These are phyloP conservation scores for Asobara japonica DNA, from an alignment of 1,140 invertebrate species.

Conservation along the genomic window DNA sequence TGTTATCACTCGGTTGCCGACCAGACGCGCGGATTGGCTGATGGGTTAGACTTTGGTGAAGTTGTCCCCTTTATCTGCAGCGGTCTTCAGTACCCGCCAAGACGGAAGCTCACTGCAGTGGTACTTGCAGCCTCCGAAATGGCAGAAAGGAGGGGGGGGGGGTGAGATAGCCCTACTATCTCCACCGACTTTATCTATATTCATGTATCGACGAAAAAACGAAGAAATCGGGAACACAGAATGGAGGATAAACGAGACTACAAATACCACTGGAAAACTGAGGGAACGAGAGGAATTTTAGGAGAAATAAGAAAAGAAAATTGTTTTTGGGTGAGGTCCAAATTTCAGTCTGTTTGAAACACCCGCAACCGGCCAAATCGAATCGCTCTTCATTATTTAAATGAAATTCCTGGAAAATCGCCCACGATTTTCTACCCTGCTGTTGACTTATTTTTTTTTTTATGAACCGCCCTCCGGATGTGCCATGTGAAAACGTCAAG, in stretches of 20 bases:
- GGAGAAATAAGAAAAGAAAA: slow-evolving; percentile 16
- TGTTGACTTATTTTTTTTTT: not conserved
- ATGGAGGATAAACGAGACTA: not conserved
- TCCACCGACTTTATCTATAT: not conserved
- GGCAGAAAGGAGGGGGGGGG: no score
- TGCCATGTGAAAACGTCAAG: not conserved
- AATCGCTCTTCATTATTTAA: slow-evolving; percentile 31
- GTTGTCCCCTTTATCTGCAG: not conserved
- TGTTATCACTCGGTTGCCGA: not conserved
- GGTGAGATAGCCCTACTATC: no score
- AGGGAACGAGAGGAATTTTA: not conserved
- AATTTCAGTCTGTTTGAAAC: slow-evolving; percentile 26
- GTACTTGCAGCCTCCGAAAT: not conserved
- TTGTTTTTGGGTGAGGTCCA: slow-evolving; percentile 18
- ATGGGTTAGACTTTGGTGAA: slow-evolving; percentile 2
- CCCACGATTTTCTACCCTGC: not conserved
- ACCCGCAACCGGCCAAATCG: slow-evolving; percentile 25
- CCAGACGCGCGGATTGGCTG: not conserved
- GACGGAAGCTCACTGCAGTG: not conserved
- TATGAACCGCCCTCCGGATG: not conserved
- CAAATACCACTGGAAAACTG: not conserved
- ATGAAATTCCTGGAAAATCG: slow-evolving; percentile 32
- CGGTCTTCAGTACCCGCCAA: not conserved
- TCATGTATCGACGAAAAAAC: not conserved
- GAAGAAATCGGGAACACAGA: not conserved